Percentiles rank a stretch among this genome's conserved stretches.
Conservation (phyloP, 2,888 invertebrate genomes). For the Mesochorus sp. region DNA sequence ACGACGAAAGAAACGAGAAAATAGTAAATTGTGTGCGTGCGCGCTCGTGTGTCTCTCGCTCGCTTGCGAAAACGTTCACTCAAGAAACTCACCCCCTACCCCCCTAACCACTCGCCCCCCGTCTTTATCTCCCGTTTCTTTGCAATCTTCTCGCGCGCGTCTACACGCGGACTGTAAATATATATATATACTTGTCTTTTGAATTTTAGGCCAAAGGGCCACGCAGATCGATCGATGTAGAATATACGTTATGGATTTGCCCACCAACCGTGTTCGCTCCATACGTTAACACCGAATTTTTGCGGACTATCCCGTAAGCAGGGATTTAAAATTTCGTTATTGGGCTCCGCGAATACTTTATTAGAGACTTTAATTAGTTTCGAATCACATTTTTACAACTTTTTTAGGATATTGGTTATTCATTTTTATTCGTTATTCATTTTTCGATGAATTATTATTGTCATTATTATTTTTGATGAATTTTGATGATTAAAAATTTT, state of each 20-base stretch:
- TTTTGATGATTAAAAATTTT: no score
- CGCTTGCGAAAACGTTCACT: slow-evolving; percentile 26
- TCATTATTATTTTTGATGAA: no score
- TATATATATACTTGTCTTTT: no score
- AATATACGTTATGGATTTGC: slow-evolving; percentile 51
- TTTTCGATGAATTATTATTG: no score
- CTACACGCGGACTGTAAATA: no score
- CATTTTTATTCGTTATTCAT: no score
- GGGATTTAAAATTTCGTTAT: no score
- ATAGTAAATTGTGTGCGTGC: slow-evolving; percentile 25
- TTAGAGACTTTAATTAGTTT: no score
- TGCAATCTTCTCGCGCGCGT: slow-evolving; percentile 22
- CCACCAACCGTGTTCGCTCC: slow-evolving; percentile 3
- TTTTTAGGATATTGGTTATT: no score
- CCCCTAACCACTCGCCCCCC: background rate
- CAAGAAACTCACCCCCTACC: slow-evolving; percentile 33
- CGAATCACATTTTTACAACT: no score
- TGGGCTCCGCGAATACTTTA: no score
- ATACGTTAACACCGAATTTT: background rate
- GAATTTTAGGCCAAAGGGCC: slow-evolving; percentile 13
- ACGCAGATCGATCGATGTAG: slow-evolving; percentile 39
- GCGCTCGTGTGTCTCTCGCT: background rate
- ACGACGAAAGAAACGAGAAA: slow-evolving; percentile 13
- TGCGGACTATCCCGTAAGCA: no score
- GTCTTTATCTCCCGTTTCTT: slow-evolving; percentile 1